A percentile compares a stretch with the other conserved stretches of the same genome.
Evolutionary conservation across 2,888 invertebrate species (phyloP).

Genomic region (Chrysolina oricalcia): DNA sequence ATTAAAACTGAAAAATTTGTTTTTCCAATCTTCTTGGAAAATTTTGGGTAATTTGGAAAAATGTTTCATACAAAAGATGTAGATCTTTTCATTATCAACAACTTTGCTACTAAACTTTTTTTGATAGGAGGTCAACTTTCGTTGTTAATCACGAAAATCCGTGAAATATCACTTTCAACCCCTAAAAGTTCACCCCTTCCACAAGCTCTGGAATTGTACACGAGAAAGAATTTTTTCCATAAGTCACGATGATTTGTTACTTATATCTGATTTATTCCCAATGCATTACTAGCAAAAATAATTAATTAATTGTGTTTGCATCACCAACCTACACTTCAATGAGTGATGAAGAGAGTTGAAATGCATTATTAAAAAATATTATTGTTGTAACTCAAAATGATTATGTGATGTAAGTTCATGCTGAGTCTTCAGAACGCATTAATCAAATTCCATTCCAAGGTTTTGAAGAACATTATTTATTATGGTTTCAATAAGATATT

Average conservation of each 20-base stretch:
- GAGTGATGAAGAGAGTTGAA: background rate
- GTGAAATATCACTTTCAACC: too few species aligned
- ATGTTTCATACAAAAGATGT: too few species aligned
- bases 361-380: background rate
- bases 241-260: background rate
- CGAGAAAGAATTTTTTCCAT: too few species aligned
- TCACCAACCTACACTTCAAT: background rate
- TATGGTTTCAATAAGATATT: background rate
- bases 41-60: too few species aligned
- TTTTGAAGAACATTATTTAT: background rate
- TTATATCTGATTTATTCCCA: background rate
- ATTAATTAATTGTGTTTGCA: background rate
- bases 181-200: too few species aligned
- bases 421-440: slow-evolving; percentile 2
- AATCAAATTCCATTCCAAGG: slow-evolving; percentile 7
- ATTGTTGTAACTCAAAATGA: background rate
- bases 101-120: too few species aligned
- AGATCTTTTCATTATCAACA: too few species aligned
- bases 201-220: background rate
- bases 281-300: background rate
- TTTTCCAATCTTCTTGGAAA: too few species aligned
- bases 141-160: too few species aligned
- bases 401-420: background rate
- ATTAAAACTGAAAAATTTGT: too few species aligned
- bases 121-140: too few species aligned